Base-by-base conservation (phyloP, 2,113 vertebrate species). In the Megaceryle torquata region DNA sequence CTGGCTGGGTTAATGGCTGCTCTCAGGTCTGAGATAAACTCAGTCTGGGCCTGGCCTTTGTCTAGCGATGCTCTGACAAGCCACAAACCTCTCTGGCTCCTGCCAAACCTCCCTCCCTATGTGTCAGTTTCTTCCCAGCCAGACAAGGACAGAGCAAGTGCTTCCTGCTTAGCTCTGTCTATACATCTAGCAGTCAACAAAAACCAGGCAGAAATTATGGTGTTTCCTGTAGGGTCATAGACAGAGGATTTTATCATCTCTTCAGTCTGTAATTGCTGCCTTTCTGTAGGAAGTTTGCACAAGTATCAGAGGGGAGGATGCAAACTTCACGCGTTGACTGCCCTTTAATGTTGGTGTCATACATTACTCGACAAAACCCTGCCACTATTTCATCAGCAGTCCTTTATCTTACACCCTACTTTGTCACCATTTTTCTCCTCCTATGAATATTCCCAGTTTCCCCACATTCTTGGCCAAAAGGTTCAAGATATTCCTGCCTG, bases 281-380 rank as follows among this genome's bases (percentile, higher is more conserved):
- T 93, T 88, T 77, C 64, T 77, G 63, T 59, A 50, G 71, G 75
- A 86, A 88, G 76, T 77, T 60, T 74, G 75, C 71, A 69, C 35
- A 65, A 57, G 33, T 72, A 87, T 6, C 51, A 57, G 43, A 82
- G 65, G 29, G 54, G 67, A 91, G 31, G 63, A 82, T 2, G 3
- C 3, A 4, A 35, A 31, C 44, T 57, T 53, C 29, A 25, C 1
- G 35, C 4, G 0, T 54, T 83, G 82, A 53, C n/a, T 74, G 56
- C n/a, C 51, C 46, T 78, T 81, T 78, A 67, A 20, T 57, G 29
- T 65, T 1, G 1, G 11, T 82, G 78, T 44, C 43, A 9, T 48
- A 22, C 13, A 22, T 71, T 71, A 60, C 61, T 94, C 77, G 60
- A 81, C 82, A 91, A 75, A 93, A 91, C 39, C 48, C 13, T 68